A percentile compares a stretch with the other conserved stretches of the same genome.
Conservation (phyloP, 2,797 vertebrate species). For the Ibycter americanus region DNA sequence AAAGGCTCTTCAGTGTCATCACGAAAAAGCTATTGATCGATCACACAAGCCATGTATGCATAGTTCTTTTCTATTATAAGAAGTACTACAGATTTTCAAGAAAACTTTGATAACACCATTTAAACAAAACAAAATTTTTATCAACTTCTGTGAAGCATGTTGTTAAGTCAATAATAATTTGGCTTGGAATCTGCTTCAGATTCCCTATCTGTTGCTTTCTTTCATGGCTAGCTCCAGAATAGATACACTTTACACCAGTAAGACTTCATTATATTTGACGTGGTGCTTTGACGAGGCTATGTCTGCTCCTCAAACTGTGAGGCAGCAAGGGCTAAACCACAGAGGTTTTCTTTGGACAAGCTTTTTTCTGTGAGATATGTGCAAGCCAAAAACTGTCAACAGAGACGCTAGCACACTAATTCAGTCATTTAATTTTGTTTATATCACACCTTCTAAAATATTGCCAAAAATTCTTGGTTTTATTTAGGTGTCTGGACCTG, state of each 20-base stretch:
- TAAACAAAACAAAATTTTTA: neutral
- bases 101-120: neutral
- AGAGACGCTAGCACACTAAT: neutral
- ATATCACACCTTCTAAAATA: neutral
- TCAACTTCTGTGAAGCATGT: neutral
- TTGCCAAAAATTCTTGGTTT: neutral
- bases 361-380: neutral
- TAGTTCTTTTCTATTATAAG: neutral
- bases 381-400: neutral
- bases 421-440: neutral
- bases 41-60: fast-evolving
- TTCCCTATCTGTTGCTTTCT: neutral
- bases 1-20: neutral
- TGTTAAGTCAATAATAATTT: neutral
- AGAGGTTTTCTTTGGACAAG: fast-evolving
- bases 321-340: neutral
- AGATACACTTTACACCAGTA: neutral
- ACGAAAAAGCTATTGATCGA: neutral
- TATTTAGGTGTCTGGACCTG: neutral
- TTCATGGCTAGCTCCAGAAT: neutral
- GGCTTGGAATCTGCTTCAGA: neutral
- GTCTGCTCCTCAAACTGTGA: neutral
- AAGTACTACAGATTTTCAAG: neutral
- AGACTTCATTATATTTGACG: neutral
- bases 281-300: neutral